Conservation (phyloP, 2,888 invertebrate species). For the Drosophila lutescens region DNA sequence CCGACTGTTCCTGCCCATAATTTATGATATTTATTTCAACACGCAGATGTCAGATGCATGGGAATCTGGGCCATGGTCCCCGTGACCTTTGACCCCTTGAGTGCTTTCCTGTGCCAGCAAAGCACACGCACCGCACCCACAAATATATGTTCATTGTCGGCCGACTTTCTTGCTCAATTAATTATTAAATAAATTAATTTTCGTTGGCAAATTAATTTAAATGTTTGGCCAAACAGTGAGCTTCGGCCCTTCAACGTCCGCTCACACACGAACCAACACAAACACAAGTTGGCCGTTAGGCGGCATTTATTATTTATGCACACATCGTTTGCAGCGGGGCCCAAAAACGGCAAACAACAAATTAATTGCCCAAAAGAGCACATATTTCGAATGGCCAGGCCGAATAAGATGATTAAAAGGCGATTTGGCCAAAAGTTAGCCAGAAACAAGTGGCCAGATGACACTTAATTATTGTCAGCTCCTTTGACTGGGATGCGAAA, state of each 20-base stretch:
- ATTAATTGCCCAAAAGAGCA: slow-evolving; percentile 61
- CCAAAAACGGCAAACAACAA: slow-evolving; percentile 57
- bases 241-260: slow-evolving; percentile 1
- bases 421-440: slow-evolving; percentile 47
- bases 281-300: slow-evolving; percentile 18
- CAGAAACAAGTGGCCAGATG: slow-evolving; percentile 31
- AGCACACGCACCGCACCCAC: slow-evolving; percentile 22
- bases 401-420: slow-evolving; percentile 58
- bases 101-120: slow-evolving; percentile 4
- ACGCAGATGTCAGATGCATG: slow-evolving; percentile 68
- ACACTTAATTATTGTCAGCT: slow-evolving; percentile 23
- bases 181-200: slow-evolving; percentile 80
- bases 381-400: slow-evolving; percentile 22
- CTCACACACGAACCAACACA: background rate
- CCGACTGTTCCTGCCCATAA: slow-evolving; percentile 50
- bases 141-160: slow-evolving; percentile 67
- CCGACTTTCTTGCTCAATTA: slow-evolving; percentile 74
- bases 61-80: slow-evolving; percentile 57
- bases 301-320: slow-evolving; percentile 67
- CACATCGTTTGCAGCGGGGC: slow-evolving; percentile 51
- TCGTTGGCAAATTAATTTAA: slow-evolving; percentile 76
- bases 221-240: slow-evolving; percentile 56
- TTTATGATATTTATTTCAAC: slow-evolving; percentile 69
- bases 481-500: slow-evolving; percentile 28
- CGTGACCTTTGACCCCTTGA: slow-evolving; percentile 28